phyloP scores from a whole-genome alignment of 2,888 invertebrate genomes.

The Saturnia japonica region DNA sequence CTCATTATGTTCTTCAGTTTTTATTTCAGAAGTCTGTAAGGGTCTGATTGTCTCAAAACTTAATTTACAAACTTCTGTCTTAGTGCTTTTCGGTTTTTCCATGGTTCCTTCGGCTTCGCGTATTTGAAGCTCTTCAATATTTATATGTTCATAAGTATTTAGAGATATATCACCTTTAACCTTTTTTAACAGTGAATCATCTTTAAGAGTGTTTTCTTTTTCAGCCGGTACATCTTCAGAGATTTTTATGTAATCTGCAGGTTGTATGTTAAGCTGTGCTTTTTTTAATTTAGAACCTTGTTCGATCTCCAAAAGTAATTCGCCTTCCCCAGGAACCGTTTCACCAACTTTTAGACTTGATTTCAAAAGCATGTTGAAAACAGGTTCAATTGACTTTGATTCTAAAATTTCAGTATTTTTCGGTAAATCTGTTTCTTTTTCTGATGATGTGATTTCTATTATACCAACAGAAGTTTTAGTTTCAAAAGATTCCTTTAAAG shows the following conservation, averaged over 20 bases:
- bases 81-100: slow-evolving; percentile 28
- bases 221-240: slow-evolving; percentile 52
- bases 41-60: slow-evolving; percentile 47
- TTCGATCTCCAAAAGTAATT: slow-evolving; percentile 37
- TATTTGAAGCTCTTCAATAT: slow-evolving; percentile 46
- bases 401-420: slow-evolving; percentile 36
- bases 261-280: slow-evolving; percentile 65
- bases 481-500: slow-evolving; percentile 53
- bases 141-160: slow-evolving; percentile 50
- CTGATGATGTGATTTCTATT: slow-evolving; percentile 58
- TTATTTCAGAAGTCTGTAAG: slow-evolving; percentile 69
- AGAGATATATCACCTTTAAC: slow-evolving; percentile 43
- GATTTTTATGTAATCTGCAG: slow-evolving; percentile 61
- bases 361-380: slow-evolving; percentile 42
- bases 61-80: slow-evolving; percentile 41
- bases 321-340: slow-evolving; percentile 53
- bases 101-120: slow-evolving; percentile 50
- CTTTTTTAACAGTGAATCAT: slow-evolving; percentile 36
- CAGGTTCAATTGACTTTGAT: slow-evolving; percentile 35
- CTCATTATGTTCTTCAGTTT: slow-evolving; percentile 64
- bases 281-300: slow-evolving; percentile 47
- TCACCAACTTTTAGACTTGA: slow-evolving; percentile 51
- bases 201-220: slow-evolving; percentile 49
- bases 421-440: slow-evolving; percentile 56
- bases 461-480: slow-evolving; percentile 68